Evolutionary conservation across 2,113 vertebrate genomes (phyloP), one percentile per base, ranked within the genome.

Genomic region (Muntiacus reevesi): DNA sequence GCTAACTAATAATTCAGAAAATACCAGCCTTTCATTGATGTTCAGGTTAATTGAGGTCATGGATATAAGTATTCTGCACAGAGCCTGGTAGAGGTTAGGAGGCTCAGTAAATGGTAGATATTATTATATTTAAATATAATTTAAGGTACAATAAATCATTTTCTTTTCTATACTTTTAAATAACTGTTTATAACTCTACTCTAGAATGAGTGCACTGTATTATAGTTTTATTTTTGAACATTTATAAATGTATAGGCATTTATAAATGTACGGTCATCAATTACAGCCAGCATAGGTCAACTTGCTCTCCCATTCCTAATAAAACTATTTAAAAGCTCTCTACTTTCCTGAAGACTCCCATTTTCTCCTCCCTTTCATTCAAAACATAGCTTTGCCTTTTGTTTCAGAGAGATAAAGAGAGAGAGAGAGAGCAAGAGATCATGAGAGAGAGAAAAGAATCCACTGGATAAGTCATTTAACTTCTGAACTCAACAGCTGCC

Each of bases 81-180:
- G 47, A 10, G 36, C 52, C 43, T 71, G 78, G 40, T 2, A 57
- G 54, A 71, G 6, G 13, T 3, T 5, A 76, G 59, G 40, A 90
- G 36, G 40, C 23, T 93, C 30, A 7, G 59, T 81, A 64, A 93
- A 96, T n/a, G 28, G 57, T 9, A 87, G 36, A 54, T 78, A 7
- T 74, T 59, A 55, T 67, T 60, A 50, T 2, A 78, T 17, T 84
- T 81, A 87, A 95, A 43, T 67, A 79, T 27, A 93, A 87, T 89
- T 97, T 83, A 95, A 88, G 23, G 71, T 47, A 62, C 79, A 79
- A 86, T 27, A 94, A 94, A 79, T 84, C 45, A 79, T 87, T 93
- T 40, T 89, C 5, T 82, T 97, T 93, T 54, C n/a, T 83, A 8
- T 62, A 87, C 83, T 91, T 93, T 96, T 60, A 90, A 95, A 96